Evolutionary conservation across 23 tunicate genomes (phyloP), one percentile per base, ranked within the genome.

Genomic region (Diplosoma virens): DNA sequence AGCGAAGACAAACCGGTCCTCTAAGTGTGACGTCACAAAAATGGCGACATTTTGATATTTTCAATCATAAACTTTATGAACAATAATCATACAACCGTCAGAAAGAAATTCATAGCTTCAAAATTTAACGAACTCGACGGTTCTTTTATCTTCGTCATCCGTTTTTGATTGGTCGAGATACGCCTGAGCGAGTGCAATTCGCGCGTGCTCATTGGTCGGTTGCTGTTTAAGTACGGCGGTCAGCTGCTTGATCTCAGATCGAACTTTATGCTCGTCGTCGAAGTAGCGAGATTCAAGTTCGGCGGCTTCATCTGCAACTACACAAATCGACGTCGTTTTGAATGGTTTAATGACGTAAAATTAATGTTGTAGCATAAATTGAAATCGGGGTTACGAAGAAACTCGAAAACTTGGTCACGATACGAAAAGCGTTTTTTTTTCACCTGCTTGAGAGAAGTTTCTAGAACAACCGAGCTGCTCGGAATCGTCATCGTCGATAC

Each of bases 81-180:
- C 50, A 41, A 41, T 41, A 14, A 41, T 41, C 14, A 41, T 41
- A 7, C 14, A 41, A 41, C 11, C 50, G 14, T 41, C 14, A 41
- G 14, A 9, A 14, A 41, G 9, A 41, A 9, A 41, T 41, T 41
- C 14, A 9, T 41, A 41, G 9, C 14, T 41, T 41, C 50, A 41
- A 25, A 5, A 28, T 35, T 29, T 26, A 61, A 34, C 69, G 9
- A 2, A 16, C 35, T 29, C n/a, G n/a, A n/a, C n/a, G n/a, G 28
- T 22, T 61, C 30, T 61, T 14, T 61, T 61, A 27, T 29, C 35
- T n/a, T 61, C n/a, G 9, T 61, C 35, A 2, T 67, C 74, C 52
- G 50, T 17, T 67, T 67, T 67, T n/a, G 74, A 37, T 28, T 47
- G 61, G 22, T 72, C 61, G 53, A 80, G 67, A 52, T 80, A 80